Conservation (phyloP, 2,797 vertebrate genomes). For the Manis javanica region DNA sequence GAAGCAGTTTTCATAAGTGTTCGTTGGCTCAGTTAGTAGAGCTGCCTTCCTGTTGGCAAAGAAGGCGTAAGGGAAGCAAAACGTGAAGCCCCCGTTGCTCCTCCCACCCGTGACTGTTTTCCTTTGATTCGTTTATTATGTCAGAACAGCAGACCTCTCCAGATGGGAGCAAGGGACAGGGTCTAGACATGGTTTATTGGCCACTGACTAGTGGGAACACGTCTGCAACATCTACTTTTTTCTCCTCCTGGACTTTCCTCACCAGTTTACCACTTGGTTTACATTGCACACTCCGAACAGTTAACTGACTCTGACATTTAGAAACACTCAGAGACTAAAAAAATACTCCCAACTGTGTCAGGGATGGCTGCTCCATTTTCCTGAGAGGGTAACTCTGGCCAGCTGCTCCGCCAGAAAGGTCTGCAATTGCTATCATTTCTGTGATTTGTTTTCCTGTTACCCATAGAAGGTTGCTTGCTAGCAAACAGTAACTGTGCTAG, state of each 20-base stretch:
- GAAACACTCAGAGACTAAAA: constrained; percentile 45
- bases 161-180: constrained; percentile 77
- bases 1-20: constrained; percentile 75
- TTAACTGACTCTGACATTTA: constrained; percentile 74
- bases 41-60: constrained; percentile 83
- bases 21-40: constrained; percentile 80
- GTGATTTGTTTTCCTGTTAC: background rate
- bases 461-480: background rate
- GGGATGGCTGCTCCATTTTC: background rate
- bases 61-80: constrained; percentile 75
- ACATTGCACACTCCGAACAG: constrained; percentile 63
- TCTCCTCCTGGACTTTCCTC: constrained; percentile 24
- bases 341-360: background rate
- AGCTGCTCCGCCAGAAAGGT: background rate
- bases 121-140: constrained; percentile 82
- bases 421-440: background rate
- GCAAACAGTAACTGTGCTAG: background rate
- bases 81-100: constrained; percentile 77
- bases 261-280: constrained; percentile 69
- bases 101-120: constrained; percentile 81
- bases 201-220: constrained; percentile 77
- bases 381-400: background rate
- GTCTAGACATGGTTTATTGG: constrained; percentile 85
- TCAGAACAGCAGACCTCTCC: constrained; percentile 78
- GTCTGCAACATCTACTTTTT: constrained; percentile 72